A percentile compares a stretch with the other conserved stretches of the same genome.
Evolutionary conservation across 2,113 vertebrate species (phyloP).

Genomic region (Choloepus hoffmanni): DNA sequence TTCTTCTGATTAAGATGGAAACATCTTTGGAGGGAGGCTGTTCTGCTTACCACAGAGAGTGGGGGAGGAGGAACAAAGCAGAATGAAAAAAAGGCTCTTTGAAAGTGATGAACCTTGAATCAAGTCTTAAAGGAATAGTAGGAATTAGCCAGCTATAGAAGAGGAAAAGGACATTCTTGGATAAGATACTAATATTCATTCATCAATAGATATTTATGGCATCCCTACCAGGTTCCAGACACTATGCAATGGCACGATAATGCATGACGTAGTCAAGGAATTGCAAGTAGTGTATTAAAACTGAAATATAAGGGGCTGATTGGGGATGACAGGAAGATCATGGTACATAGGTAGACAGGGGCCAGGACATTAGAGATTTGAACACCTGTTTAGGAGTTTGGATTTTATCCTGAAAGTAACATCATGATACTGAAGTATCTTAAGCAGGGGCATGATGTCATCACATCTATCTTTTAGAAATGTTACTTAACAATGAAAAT

Average conservation of each 20-base stretch:
- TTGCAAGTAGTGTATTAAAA: background rate
- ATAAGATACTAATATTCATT: background rate
- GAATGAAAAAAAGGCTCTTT: too few relatives aligned
- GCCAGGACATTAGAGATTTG: background rate
- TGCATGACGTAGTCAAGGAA: background rate
- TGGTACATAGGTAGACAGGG: background rate
- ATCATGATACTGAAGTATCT: background rate
- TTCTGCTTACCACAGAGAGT: background rate
- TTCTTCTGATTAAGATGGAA: background rate
- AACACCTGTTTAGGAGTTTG: background rate
- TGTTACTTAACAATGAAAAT: background rate
- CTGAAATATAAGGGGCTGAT: background rate
- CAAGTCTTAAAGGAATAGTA: background rate
- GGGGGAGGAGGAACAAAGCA: background rate
- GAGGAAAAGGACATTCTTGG: background rate
- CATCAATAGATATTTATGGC: background rate
- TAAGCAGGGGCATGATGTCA: background rate
- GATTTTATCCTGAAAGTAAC: background rate
- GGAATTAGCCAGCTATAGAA: background rate
- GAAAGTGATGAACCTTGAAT: background rate
- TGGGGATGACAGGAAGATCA: background rate
- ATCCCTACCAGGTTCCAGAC: background rate
- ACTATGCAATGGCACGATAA: background rate
- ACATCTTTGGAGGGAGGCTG: background rate
- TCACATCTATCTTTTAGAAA: background rate